phyloP scores from a whole-genome alignment of 2,113 vertebrate genomes.

The Apodemus speciosus region DNA sequence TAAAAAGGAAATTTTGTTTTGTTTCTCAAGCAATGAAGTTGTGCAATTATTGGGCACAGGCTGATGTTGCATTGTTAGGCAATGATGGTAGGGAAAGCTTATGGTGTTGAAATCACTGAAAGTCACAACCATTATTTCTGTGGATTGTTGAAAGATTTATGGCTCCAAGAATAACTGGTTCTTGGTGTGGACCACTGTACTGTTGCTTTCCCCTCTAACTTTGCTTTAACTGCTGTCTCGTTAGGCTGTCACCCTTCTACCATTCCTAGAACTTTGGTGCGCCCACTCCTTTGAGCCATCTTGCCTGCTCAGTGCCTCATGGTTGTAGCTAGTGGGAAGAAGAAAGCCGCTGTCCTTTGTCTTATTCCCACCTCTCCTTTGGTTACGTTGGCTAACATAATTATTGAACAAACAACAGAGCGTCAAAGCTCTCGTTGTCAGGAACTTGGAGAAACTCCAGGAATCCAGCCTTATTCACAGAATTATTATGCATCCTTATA shows the following conservation, averaged over 20 bases:
- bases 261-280: background rate
- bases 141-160: conserved; percentile 58
- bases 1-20: conserved; percentile 50
- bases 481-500: conserved; percentile 20
- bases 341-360: background rate
- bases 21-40: conserved; percentile 65
- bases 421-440: background rate
- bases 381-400: conserved; percentile 21
- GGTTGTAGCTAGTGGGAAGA: background rate
- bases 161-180: conserved; percentile 51
- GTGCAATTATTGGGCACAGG: conserved; percentile 70
- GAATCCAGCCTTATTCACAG: conserved; percentile 2
- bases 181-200: conserved; percentile 28
- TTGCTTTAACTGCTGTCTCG: conserved; percentile 23
- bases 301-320: conserved; percentile 5
- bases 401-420: conserved; percentile 37
- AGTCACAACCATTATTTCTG: conserved; percentile 70
- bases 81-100: conserved; percentile 73
- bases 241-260: background rate
- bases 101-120: conserved; percentile 62
- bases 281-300: background rate
- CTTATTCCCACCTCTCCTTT: background rate
- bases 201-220: conserved; percentile 51
- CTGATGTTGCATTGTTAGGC: conserved; percentile 71
- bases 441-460: conserved; percentile 18